Evolutionary conservation across 2,888 invertebrate species (phyloP), one percentile per base, ranked within the genome.

Genomic region (Bugula neritina): DNA sequence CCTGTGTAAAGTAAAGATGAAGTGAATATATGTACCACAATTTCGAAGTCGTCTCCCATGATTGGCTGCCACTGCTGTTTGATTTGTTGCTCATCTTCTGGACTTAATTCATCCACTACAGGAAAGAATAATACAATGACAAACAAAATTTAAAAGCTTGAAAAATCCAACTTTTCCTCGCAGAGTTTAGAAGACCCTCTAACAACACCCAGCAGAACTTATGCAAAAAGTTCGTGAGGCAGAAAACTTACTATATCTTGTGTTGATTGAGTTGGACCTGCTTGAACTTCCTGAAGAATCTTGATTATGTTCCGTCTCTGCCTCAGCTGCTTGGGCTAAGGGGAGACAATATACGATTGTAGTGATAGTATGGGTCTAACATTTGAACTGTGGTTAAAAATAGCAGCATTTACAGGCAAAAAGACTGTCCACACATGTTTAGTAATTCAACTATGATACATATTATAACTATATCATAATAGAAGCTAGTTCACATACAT

Each of bases 41-140:
- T 63, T 31, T 63, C 63, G n/a, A 25, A 31, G 63, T 63, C 63
- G 27, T 63, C 63, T 63, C 63, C 63, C 63, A 63, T 63, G 34
- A 63, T 31, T 10, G 63, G 63, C 63, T 63, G 63, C 63, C 63
- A 63, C n/a, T 63, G 63, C 27, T 63, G 63, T 31, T 63, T 63
- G 21, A 63, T 31, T 25, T 5, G 21, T 17, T 63, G 29, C 27
- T 63, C 63, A 13, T 63, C 63, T n/a, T 43, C 43, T 43, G 43
- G 43, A 43, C 43, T 43, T 17, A 43, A 17, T 43, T 43, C 43
- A 43, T 43, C 43, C 17, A 17, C 43, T 43, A 17, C 17, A 43
- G 17, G 17, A 43, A 43, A 17, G 43, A 43, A 10, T 10, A 43
- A 43, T 43, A 17, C 43, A 43, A 43, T n/a, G 43, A 43, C 10